phyloP scores from a whole-genome alignment of 2,113 vertebrate genomes.

The Clarias batrachus region DNA sequence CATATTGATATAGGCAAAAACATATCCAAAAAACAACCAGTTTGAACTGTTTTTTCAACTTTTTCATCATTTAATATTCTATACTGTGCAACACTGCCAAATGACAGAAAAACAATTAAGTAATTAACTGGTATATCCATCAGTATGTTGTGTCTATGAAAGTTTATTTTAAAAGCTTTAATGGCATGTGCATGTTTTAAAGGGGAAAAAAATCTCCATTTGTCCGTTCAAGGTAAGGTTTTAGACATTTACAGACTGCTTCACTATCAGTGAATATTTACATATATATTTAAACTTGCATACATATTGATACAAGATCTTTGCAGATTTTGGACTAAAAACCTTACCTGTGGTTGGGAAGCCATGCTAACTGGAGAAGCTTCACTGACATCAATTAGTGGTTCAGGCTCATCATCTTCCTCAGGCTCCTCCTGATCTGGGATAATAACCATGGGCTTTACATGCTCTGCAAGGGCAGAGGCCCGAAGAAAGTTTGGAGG shows the following conservation, averaged over 20 bases:
- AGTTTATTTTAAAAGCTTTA: neutral
- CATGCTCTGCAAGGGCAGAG: conserved; percentile 89
- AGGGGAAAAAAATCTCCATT: neutral
- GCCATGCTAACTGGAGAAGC: conserved; percentile 61
- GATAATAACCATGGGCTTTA: conserved; percentile 95
- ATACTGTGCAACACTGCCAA: too few species aligned
- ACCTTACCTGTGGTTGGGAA: conserved; percentile 63
- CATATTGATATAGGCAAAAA: too few species aligned
- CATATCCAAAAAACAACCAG: too few species aligned
- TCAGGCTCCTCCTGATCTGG: conserved; percentile 80
- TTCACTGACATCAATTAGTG: conserved; percentile 83
- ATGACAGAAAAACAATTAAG: too few species aligned
- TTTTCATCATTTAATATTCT: too few species aligned
- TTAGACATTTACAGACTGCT: neutral
- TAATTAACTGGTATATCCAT: too few species aligned
- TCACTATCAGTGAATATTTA: neutral
- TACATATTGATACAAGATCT: neutral
- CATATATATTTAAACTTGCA: neutral
- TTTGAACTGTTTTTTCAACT: too few species aligned
- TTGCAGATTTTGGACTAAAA: neutral
- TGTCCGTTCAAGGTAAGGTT: neutral
- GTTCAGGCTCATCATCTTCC: conserved; percentile 86
- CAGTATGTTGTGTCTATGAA: too few species aligned
- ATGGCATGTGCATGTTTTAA: neutral
- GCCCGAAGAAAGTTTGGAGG: conserved; percentile 95